Conservation (phyloP, 2,797 vertebrate species). For the Scyliorhinus canicula region DNA sequence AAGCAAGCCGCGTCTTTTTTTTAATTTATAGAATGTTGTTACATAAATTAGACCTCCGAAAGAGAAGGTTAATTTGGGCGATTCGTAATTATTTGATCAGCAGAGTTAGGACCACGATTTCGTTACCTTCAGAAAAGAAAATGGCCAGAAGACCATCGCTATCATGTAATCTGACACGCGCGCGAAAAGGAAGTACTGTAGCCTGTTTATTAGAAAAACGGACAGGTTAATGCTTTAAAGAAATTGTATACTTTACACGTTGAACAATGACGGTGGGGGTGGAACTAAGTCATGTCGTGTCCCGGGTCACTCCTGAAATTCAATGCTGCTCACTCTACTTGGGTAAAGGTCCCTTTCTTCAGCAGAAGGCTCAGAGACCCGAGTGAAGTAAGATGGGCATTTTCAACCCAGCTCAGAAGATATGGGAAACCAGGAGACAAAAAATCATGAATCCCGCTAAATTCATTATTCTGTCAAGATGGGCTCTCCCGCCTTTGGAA, state of each 20-base stretch:
- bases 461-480: background rate
- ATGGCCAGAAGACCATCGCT: background rate
- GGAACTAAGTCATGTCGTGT: background rate
- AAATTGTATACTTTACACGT: background rate
- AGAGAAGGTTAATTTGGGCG: background rate
- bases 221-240: too few species aligned
- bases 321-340: background rate
- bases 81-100: too few species aligned
- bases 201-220: background rate
- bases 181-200: background rate
- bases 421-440: background rate
- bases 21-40: background rate
- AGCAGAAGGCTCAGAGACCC: background rate
- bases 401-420: background rate
- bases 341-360: background rate
- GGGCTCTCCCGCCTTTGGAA: background rate
- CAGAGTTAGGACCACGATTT: background rate
- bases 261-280: background rate
- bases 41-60: too few species aligned
- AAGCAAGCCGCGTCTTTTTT: too few species aligned
- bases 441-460: background rate
- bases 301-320: background rate
- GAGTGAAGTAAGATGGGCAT: background rate
- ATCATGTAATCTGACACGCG: background rate
- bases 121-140: background rate